Percentiles rank a stretch among this genome's conserved stretches.
Conservation (phyloP, 1,140 invertebrate species). For the Lepidurus arcticus region DNA sequence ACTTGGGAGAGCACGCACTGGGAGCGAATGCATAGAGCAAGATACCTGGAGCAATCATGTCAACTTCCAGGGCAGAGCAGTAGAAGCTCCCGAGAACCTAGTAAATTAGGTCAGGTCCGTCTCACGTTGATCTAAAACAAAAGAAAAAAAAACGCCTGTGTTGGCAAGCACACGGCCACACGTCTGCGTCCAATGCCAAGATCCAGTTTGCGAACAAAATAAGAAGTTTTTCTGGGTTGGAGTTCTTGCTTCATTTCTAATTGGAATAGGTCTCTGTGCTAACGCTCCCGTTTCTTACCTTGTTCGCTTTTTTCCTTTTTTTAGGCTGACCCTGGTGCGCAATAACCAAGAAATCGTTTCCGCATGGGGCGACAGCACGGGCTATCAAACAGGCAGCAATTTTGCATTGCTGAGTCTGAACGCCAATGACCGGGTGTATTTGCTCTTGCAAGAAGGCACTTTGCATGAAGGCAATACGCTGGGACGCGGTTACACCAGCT, state of each 20-base stretch:
- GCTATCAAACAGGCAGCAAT: constrained; percentile 38
- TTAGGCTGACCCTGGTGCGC: constrained; percentile 34
- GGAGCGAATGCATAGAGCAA: neutral
- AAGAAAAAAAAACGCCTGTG: neutral
- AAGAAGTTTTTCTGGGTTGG: neutral
- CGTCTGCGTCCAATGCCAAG: neutral
- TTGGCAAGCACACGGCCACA: constrained; percentile 9
- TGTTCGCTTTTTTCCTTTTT: constrained; percentile 10
- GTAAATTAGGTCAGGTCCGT: constrained; percentile 8
- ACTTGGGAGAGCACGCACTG: neutral
- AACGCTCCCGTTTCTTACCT: neutral
- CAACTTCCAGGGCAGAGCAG: constrained; percentile 14
- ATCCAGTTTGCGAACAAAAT: neutral
- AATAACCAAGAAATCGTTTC: constrained; percentile 37
- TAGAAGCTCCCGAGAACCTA: neutral
- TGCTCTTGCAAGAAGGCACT: constrained; percentile 37
- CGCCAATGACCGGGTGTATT: constrained; percentile 36
- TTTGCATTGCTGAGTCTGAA: constrained; percentile 35
- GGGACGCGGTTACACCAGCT: constrained; percentile 37
- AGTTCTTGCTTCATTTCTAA: neutral
- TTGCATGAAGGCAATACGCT: constrained; percentile 35
- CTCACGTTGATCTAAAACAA: neutral
- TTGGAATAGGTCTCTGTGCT: neutral
- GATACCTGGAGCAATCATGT: constrained; percentile 14
- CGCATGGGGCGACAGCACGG: constrained; percentile 38